Base-by-base conservation (phyloP, 2,797 vertebrate genomes). In the Sebastes baramenuke region DNA sequence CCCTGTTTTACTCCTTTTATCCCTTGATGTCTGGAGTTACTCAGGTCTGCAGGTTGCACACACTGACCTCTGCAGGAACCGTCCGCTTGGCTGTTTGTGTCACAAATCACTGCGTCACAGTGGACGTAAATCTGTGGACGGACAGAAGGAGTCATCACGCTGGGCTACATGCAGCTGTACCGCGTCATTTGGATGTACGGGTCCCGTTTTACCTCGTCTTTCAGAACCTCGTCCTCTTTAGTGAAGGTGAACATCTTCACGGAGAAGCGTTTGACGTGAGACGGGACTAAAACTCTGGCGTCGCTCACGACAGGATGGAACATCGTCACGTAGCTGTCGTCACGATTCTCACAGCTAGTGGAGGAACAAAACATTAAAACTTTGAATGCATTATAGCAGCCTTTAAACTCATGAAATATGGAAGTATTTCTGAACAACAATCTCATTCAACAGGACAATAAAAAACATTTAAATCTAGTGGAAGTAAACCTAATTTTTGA, bases 181-280 rank as follows among this genome's bases (percentile, higher is more conserved):
- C 4, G 5, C 10, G 16, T 18, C 38, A 42, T 55, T 18, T 7
- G 18, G 12, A 25, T 58, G 6, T 1, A 11, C 8, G 3, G 2
- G 2, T 4, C 27, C 8, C 13, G 38, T 58, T 34, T 73, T 79
- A 97, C 97, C 95, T 96, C 87, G 55, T 96, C 93, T 42, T 93
- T 85, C 10, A 94, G 79, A 38, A 93, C 71, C 4, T 84, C 24
- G 0, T 92, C 61, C 2, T 91, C 89, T 72, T 87, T 82, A 13
- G 94, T 86, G 72, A 98, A 98, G 1, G 96, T 88, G 75, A 98
- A 97, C 94, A 97, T 96, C 72, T 92, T 95, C 3, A 97, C 79
- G 80, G 97, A 96, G 88, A 98, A 98, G 70, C 93, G 96, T 82
- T 97, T 97, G n/a, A 96, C 0, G 11, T 97, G 96, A 29, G 91